A percentile compares a stretch with the other conserved stretches of the same genome.
Conservation (phyloP, 2,888 invertebrate species). For the Platynereis dumerilii region DNA sequence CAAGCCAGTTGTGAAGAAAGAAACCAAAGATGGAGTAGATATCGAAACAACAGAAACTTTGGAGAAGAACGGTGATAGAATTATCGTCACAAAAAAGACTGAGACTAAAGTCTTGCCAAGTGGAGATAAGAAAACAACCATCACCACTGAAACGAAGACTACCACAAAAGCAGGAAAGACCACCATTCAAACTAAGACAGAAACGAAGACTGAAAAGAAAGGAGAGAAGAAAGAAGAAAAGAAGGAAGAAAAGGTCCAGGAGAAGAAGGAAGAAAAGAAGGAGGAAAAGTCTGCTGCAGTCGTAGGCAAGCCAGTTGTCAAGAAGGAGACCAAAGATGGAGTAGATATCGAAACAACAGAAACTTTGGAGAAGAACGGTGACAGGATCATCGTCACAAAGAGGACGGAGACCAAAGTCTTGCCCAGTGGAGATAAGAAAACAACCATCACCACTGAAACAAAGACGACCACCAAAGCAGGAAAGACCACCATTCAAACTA, state of each 20-base stretch:
- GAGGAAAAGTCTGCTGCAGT: too few species aligned
- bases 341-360: background rate
- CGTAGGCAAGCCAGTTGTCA: background rate
- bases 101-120: too few species aligned
- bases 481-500: background rate
- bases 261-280: background rate
- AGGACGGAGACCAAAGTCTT: too few species aligned
- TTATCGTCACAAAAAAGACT: too few species aligned
- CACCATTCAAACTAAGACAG: background rate
- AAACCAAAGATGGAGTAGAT: background rate
- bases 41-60: background rate
- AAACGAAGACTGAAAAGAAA: background rate
- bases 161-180: background rate
- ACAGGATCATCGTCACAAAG: background rate
- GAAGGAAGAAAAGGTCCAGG: background rate
- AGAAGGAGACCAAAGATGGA: background rate
- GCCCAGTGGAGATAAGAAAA: too few species aligned
- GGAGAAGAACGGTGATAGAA: background rate
- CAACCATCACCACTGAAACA: too few species aligned
- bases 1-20: background rate
- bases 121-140: too few species aligned
- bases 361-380: background rate
- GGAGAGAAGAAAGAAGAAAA: background rate
- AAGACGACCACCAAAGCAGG: too few species aligned
- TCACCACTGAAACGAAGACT: too few species aligned